phyloP scores from a whole-genome alignment of 2,113 vertebrate genomes.

The Scomber scombrus region DNA sequence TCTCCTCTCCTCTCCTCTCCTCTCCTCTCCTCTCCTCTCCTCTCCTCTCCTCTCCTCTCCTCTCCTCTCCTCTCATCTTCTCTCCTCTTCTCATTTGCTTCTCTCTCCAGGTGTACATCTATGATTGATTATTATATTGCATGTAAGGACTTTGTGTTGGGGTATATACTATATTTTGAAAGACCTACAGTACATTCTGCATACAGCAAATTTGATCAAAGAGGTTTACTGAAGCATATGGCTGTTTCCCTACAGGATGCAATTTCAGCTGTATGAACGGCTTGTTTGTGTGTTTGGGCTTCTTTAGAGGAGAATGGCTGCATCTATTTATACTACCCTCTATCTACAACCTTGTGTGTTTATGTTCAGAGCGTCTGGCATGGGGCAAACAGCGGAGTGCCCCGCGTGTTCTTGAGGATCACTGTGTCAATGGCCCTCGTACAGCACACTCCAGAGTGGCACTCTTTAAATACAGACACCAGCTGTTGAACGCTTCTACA shows the following conservation, averaged over 20 bases:
- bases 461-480: conserved; percentile 82
- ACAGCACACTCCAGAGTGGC: conserved; percentile 63
- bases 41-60: background rate
- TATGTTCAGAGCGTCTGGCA: conserved; percentile 69
- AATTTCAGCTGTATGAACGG: conserved; percentile 30
- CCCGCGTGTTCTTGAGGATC: conserved; percentile 79
- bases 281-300: conserved; percentile 62
- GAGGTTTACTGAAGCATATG: conserved; percentile 50
- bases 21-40: background rate
- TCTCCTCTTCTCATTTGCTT: no score
- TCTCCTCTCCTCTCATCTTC: no score
- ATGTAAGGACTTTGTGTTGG: background rate
- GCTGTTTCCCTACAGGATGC: conserved; percentile 47
- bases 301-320: conserved; percentile 54
- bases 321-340: conserved; percentile 74
- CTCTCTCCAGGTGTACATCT: no score
- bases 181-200: background rate
- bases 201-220: conserved; percentile 38
- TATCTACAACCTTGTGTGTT: conserved; percentile 79
- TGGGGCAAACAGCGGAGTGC: conserved; percentile 67
- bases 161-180: background rate
- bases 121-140: background rate
- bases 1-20: conserved; percentile 25
- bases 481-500: conserved; percentile 72
- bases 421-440: conserved; percentile 78